phyloP scores from a whole-genome alignment of 2,888 invertebrate genomes.

The Ametastegia equiseti region DNA sequence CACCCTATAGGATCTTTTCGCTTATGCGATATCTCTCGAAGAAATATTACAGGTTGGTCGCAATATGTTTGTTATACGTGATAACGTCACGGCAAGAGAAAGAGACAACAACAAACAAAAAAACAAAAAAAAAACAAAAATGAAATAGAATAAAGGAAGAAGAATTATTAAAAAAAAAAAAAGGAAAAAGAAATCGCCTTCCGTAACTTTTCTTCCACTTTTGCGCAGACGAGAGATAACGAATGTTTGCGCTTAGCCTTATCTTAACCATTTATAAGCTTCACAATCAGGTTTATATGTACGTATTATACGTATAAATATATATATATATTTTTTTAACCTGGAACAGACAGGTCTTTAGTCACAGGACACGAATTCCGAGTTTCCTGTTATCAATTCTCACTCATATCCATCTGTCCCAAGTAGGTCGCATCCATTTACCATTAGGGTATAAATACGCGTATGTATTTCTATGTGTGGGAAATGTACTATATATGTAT shows the following conservation, averaged over 20 bases:
- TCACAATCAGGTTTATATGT: constrained; percentile 30
- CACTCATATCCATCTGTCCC: neutral
- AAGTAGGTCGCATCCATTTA: constrained; percentile 20
- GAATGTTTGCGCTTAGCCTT: constrained; percentile 37
- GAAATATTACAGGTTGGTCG: neutral
- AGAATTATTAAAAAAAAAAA: neutral
- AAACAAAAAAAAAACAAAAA: neutral
- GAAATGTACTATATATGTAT: neutral
- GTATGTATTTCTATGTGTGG: no score
- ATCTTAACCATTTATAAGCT: constrained; percentile 42
- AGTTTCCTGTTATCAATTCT: constrained; percentile 39
- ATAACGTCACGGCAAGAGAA: no score
- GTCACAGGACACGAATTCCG: constrained; percentile 31
- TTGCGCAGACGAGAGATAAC: constrained; percentile 43
- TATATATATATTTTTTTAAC: no score
- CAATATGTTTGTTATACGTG: neutral
- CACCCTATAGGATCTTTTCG: neutral
- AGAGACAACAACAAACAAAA: no score
- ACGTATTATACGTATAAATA: no score
- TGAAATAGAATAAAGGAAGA: neutral
- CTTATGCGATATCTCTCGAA: neutral
- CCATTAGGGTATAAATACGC: neutral
- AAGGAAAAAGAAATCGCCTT: neutral
- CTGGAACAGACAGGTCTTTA: constrained; percentile 35
- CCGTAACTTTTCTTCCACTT: constrained; percentile 36